Conservation (phyloP, 2,888 invertebrate genomes). For the Tillus elongatus region DNA sequence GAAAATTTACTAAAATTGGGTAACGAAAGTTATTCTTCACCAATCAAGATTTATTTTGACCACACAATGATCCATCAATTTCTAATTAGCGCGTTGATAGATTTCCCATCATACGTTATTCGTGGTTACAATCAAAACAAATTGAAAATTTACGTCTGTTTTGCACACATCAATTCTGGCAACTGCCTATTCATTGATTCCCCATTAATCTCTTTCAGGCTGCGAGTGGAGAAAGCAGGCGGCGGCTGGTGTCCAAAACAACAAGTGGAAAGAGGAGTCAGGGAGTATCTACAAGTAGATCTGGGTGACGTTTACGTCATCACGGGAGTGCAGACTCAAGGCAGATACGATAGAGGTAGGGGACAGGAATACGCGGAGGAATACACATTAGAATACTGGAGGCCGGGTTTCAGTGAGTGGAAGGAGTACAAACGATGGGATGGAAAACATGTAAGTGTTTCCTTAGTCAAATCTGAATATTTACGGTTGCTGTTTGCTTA, state of each 20-base stretch:
- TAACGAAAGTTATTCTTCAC: too few species aligned
- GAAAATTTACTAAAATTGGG: too few species aligned
- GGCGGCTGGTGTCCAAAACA: conserved; percentile 72
- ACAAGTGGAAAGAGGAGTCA: conserved; percentile 53
- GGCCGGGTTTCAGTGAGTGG: conserved; percentile 54
- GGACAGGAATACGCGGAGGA: conserved; percentile 67
- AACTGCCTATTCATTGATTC: conserved; percentile 21
- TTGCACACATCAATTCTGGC: conserved; percentile 11
- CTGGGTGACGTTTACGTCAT: conserved; percentile 53
- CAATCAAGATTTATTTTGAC: too few species aligned
- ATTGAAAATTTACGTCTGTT: conserved; percentile 3
- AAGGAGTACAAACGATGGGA: conserved; percentile 56
- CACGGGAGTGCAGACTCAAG: conserved; percentile 67
- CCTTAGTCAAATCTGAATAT: too few species aligned
- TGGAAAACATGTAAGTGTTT: conserved; percentile 56
- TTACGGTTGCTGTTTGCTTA: too few species aligned
- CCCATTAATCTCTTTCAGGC: conserved; percentile 26
- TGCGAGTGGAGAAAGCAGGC: conserved; percentile 58
- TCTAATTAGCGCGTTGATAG: too few species aligned
- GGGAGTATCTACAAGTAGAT: conserved; percentile 61
- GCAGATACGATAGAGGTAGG: conserved; percentile 64
- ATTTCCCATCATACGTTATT: too few species aligned
- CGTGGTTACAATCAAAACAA: too few species aligned
- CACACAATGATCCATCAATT: too few species aligned
- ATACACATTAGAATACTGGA: conserved; percentile 60